Percentiles rank a stretch among this genome's conserved stretches.
These are phyloP conservation scores for Dryococelus australis DNA, from an alignment of 2,888 invertebrate genomes.

Conservation along the genomic window DNA sequence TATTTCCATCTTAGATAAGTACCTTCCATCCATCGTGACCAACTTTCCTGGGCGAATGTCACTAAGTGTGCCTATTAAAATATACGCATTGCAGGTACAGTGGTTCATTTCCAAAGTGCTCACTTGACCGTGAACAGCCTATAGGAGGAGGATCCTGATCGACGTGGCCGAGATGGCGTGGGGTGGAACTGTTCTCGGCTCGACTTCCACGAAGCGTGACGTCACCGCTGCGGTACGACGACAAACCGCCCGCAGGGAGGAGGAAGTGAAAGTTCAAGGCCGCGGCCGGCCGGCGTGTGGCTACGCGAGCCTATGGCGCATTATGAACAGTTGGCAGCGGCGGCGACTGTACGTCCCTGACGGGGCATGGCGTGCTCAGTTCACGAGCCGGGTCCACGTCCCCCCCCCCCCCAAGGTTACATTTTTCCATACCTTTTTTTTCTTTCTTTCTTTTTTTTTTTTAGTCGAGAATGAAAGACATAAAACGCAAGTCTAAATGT, in stretches of 20 bases:
- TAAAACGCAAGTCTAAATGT: too few relatives aligned
- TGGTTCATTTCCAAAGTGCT: too few relatives aligned
- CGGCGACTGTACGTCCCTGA: background rate
- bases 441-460: too few relatives aligned
- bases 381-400: conserved; percentile 16
- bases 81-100: too few relatives aligned
- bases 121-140: too few relatives aligned
- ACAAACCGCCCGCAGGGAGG: background rate
- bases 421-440: background rate
- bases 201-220: background rate
- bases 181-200: background rate
- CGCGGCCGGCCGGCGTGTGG: background rate
- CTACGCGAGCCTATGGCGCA: background rate
- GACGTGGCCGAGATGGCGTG: background rate
- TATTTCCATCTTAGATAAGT: too few relatives aligned
- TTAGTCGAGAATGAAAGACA: too few relatives aligned
- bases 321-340: background rate
- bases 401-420: background rate
- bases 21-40: too few relatives aligned
- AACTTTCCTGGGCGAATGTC: too few relatives aligned
- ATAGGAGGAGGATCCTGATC: too few relatives aligned
- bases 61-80: too few relatives aligned
- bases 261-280: conserved; percentile 16
- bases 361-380: background rate
- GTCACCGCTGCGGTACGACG: background rate